A percentile compares a stretch with the other conserved stretches of the same genome.
Conservation (phyloP, 1,140 invertebrate species). For the Oreohelix idahoensis region DNA sequence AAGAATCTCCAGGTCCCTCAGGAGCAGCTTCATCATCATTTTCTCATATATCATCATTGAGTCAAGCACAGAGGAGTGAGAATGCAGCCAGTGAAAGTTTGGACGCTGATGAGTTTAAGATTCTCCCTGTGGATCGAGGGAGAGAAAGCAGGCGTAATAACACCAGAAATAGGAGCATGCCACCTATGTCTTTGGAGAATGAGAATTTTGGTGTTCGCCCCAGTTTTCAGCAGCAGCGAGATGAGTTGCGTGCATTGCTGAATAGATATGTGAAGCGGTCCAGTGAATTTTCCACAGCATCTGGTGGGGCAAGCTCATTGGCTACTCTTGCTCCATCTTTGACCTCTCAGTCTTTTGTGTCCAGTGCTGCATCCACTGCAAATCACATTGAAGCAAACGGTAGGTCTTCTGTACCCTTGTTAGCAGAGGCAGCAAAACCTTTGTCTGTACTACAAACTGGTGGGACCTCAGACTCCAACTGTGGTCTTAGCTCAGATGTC, state of each 20-base stretch:
- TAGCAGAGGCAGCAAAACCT: background rate
- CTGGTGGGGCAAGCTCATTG: background rate
- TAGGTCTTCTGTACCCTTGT: background rate
- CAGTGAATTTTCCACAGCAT: background rate
- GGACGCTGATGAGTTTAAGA: constrained; percentile 34
- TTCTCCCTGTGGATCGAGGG: constrained; percentile 31
- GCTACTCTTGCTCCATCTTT: background rate
- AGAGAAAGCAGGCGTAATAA: background rate
- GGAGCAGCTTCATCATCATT: background rate
- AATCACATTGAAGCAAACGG: background rate
- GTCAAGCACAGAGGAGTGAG: background rate
- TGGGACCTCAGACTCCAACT: background rate
- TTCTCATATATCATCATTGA: background rate
- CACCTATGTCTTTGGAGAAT: background rate
- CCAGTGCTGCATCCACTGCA: constrained; percentile 23
- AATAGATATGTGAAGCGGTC: background rate
- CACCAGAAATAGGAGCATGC: background rate
- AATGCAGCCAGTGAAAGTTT: constrained; percentile 19
- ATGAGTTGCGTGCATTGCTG: background rate
- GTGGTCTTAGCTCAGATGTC: background rate
- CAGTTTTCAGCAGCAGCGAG: background rate
- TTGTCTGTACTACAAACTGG: background rate
- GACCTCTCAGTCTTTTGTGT: background rate
- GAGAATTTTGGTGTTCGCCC: background rate
- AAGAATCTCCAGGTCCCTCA: constrained; percentile 1